These are phyloP conservation scores for Apistogramma diplotaenia DNA, from an alignment of 2,113 vertebrate genomes.

Conservation along the genomic window DNA sequence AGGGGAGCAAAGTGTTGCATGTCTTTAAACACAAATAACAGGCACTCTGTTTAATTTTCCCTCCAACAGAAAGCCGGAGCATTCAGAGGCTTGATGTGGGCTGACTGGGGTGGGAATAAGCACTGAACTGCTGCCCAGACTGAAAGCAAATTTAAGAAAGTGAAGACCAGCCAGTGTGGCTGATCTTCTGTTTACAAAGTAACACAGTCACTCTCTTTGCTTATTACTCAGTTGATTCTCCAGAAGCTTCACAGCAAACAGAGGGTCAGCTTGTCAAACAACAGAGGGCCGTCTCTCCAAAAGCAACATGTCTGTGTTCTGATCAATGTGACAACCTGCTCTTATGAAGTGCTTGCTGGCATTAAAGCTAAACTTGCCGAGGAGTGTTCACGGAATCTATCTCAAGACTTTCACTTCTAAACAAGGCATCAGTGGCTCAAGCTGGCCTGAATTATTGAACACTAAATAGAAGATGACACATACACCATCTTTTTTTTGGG, in stretches of 20 bases:
- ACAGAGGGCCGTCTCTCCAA: neutral
- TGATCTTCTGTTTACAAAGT: neutral
- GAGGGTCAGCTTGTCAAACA: neutral
- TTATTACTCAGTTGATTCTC: neutral
- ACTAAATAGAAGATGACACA: constrained; percentile 12
- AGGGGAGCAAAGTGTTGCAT: neutral
- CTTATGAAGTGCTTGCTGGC: neutral
- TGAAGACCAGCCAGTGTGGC: neutral
- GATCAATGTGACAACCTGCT: constrained; percentile 15
- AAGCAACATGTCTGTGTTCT: neutral
- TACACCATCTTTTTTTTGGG: too few species aligned
- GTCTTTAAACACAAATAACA: neutral
- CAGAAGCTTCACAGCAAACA: constrained; percentile 19
- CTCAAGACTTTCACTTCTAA: constrained; percentile 5
- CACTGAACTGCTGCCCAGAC: neutral
- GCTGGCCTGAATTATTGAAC: constrained; percentile 12
- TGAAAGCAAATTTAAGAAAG: neutral
- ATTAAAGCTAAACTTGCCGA: neutral
- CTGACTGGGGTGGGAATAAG: neutral
- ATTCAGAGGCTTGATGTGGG: neutral
- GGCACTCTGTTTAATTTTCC: neutral
- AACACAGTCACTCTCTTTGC: neutral
- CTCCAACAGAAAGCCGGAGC: neutral
- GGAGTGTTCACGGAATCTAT: neutral
- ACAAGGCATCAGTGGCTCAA: neutral